Base-by-base conservation (phyloP, 2,888 invertebrate genomes). In the Drosophila meridiana region DNA sequence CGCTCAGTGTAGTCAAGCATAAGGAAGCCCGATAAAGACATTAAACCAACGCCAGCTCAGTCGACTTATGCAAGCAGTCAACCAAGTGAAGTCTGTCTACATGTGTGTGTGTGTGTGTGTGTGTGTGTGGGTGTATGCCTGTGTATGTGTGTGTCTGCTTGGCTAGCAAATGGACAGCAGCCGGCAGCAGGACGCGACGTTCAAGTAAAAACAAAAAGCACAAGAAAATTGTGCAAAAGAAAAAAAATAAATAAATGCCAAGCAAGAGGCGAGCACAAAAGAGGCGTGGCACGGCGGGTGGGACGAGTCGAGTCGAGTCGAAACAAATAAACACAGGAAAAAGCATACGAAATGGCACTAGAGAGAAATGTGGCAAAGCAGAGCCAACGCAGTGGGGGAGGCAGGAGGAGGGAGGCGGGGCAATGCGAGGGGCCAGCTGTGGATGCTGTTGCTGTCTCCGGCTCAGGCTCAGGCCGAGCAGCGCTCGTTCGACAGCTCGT, bases 261-360 rank as follows among this genome's bases (percentile, higher is more conserved):
- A 42, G 2, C 38, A 32, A n/a, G 50, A n/a, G 50, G 34, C 57
- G 43, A 32, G 32, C 42, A 8, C 38, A 38, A 30, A 50, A 42
- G 63, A 45, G 58, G 43, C 45, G 14, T 34, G 32, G 14, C 26
- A 53, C 20, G 42, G 42, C 42, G 3, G 7, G n/a, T n/a, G 45
- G 11, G 45, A 13, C 45, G 47, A 47, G 47, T 47, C 28, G 28
- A 7, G 58, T n/a, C n/a, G 26, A 26, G 32, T 43, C 82, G 82
- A 89, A 88, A 86, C 88, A 84, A 86, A 86, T 87, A 89, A 87
- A 58, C 58, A 58, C 26, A 36, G 83, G 86, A 80, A 89, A 87
- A 87, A 89, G 78, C 87, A 87, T 85, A 77, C 83, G 87, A 78
- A 87, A 87, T 87, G 87, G 83, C 89, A 87, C 89, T 82, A 78